These are phyloP conservation scores for Scaptodrosophila lebanonensis DNA, from an alignment of 1,140 invertebrate genomes.

Conservation along the genomic window DNA sequence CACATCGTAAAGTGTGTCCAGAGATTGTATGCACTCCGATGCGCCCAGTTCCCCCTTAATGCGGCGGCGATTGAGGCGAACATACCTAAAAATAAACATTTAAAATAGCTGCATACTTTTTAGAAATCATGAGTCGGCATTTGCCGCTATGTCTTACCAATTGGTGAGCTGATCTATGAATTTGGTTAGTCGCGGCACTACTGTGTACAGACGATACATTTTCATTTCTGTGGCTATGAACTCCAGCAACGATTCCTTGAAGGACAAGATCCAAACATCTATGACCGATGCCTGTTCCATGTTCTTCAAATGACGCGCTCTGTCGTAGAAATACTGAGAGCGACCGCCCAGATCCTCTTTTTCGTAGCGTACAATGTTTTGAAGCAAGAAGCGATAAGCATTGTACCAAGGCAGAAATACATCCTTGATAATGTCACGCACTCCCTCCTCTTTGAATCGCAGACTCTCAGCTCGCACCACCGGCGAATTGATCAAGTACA, in stretches of 20 bases:
- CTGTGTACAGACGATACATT: conserved; percentile 95
- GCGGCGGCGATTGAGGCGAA: conserved; percentile 95
- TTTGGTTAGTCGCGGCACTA: conserved; percentile 94
- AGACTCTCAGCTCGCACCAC: conserved; percentile 98
- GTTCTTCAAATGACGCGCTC: conserved; percentile 77
- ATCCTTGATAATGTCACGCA: conserved; percentile 97
- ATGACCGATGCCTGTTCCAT: conserved; percentile 87
- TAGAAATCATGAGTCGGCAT: not conserved
- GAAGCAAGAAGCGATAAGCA: conserved; percentile 96
- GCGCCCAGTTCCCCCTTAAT: conserved; percentile 91
- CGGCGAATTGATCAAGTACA: conserved; percentile 99
- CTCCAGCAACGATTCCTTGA: conserved; percentile 93
- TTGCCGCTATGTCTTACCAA: conserved; percentile 80
- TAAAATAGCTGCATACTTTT: not conserved
- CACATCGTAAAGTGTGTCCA: conserved; percentile 93
- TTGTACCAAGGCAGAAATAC: conserved; percentile 99
- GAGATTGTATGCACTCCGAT: conserved; percentile 88
- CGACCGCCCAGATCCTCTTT: conserved; percentile 81
- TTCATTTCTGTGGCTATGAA: conserved; percentile 96
- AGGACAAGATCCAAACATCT: conserved; percentile 98
- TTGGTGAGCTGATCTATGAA: conserved; percentile 99
- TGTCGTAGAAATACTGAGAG: conserved; percentile 81
- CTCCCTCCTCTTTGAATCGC: conserved; percentile 97
- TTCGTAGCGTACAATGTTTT: conserved; percentile 91
- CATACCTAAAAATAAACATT: conserved; percentile 80